Evolutionary conservation across 2,797 vertebrate species (phyloP).

Genomic region (Chanos chanos): DNA sequence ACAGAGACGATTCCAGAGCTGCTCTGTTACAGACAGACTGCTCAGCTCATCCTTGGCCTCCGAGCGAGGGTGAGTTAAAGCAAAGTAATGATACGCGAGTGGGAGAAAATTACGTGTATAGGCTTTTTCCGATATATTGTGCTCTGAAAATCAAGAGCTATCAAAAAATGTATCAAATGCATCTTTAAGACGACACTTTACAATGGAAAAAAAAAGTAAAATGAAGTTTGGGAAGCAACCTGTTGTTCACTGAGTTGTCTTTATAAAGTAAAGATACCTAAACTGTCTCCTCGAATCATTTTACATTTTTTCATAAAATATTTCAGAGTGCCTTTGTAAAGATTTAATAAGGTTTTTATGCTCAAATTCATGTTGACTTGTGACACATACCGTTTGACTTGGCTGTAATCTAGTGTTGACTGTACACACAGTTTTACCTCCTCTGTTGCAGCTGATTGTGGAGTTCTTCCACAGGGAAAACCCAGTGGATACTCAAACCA

Average conservation of each 20-base stretch:
- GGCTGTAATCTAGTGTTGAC: neutral
- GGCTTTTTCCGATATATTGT: neutral
- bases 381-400: neutral
- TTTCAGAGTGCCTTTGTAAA: no score
- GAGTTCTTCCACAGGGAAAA: conserved; percentile 38
- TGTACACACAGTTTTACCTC: neutral
- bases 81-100: neutral
- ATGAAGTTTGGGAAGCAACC: no score
- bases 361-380: neutral
- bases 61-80: conserved; percentile 53
- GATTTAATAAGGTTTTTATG: neutral
- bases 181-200: no score
- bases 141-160: neutral
- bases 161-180: no score
- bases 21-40: conserved; percentile 47
- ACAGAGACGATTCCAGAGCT: conserved; percentile 61
- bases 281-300: no score
- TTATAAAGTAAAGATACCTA: no score
- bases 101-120: no score
- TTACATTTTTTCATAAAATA: no score
- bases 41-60: conserved; percentile 59
- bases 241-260: no score
- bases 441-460: conserved; percentile 36
- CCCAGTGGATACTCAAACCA: conserved; percentile 8
- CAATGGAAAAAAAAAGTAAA: no score